phyloP scores from a whole-genome alignment of 2,113 vertebrate species.

The Fukomys damarensis region DNA sequence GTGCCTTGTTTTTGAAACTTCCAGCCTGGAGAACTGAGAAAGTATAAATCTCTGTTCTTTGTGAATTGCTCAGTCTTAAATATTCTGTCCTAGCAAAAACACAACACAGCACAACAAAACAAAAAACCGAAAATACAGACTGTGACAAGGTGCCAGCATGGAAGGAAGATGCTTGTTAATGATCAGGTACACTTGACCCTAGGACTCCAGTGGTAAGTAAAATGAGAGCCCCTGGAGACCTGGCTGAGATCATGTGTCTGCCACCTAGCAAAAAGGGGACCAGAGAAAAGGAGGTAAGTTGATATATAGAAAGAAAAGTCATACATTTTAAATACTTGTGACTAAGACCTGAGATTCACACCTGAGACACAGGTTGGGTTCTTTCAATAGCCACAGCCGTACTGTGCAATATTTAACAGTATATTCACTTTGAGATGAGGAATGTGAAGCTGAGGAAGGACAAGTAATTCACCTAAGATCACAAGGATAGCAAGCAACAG shows the following conservation, averaged over 20 bases:
- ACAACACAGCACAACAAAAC: too few relatives aligned
- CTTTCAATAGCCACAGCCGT: neutral
- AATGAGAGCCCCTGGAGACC: neutral
- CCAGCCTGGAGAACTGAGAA: neutral
- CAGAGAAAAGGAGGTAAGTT: neutral
- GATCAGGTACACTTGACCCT: neutral
- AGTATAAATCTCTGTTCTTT: neutral
- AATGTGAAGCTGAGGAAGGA: neutral
- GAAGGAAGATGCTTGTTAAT: neutral
- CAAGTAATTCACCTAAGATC: neutral
- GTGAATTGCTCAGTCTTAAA: neutral
- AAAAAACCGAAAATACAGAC: neutral
- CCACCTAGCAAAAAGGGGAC: neutral
- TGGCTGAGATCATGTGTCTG: neutral
- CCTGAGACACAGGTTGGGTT: neutral
- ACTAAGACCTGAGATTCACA: neutral
- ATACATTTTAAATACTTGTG: neutral
- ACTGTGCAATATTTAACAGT: neutral
- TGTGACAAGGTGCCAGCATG: neutral
- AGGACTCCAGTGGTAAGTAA: neutral
- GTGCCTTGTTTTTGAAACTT: neutral
- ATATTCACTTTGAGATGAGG: neutral
- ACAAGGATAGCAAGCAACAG: neutral
- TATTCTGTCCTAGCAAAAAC: neutral
- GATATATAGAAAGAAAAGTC: neutral